These are phyloP conservation scores for Neolamprologus variostigma DNA, from an alignment of 2,113 vertebrate genomes.

Conservation along the genomic window DNA sequence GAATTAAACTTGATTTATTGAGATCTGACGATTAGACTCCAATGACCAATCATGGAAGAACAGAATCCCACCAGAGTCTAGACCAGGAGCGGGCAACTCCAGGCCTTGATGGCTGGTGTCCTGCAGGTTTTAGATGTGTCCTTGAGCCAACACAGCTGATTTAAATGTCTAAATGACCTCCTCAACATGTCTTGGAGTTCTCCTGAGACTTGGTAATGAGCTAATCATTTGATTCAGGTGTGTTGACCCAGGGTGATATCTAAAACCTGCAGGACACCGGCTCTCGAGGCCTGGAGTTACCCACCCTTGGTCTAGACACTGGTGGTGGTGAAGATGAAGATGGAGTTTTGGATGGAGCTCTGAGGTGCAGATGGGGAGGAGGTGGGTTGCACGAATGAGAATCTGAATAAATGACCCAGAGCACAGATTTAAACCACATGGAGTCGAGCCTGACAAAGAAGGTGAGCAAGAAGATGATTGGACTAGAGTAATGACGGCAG, in stretches of 20 bases:
- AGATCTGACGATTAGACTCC: background rate
- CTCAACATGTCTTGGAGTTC: background rate
- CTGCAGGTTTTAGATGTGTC: background rate
- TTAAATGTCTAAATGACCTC: background rate
- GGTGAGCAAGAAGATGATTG: background rate
- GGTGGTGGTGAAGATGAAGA: background rate
- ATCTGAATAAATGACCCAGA: background rate
- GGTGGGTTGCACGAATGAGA: background rate
- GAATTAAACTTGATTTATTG: background rate
- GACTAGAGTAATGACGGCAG: background rate
- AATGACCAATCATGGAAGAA: background rate
- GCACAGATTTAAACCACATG: background rate
- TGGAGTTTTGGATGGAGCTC: background rate
- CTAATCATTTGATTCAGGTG: background rate
- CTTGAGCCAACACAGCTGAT: background rate
- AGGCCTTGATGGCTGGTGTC: background rate
- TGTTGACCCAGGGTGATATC: background rate
- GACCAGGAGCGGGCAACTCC: background rate
- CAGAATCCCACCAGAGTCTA: background rate
- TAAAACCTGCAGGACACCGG: background rate
- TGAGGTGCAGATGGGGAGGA: background rate
- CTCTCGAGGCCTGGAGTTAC: background rate
- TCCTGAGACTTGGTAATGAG: background rate
- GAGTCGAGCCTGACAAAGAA: background rate
- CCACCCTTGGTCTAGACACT: background rate